A percentile compares a stretch with the other conserved stretches of the same genome.
Conservation (phyloP, 2,888 invertebrate species). For the Caenorhabditis sp. region DNA sequence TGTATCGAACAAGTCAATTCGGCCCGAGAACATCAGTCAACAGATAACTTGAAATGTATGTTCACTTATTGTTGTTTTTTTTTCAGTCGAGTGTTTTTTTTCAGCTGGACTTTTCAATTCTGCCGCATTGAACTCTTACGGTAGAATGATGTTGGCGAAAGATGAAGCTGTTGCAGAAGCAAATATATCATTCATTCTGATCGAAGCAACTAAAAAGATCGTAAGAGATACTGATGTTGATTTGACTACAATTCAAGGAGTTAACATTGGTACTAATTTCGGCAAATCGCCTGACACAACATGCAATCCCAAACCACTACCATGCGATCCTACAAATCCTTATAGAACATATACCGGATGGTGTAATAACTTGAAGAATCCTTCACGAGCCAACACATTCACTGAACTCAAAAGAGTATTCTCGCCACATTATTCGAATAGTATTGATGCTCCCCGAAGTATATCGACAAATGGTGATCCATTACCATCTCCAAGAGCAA, state of each 20-base stretch:
- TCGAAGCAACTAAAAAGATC: conserved; percentile 50
- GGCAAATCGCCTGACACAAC: conserved; percentile 16
- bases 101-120: conserved; percentile 16
- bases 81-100: too few relatives aligned
- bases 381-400: conserved; percentile 62
- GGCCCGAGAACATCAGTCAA: conserved; percentile 2
- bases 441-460: conserved; percentile 59
- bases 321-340: conserved; percentile 67
- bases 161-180: conserved; percentile 59
- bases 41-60: neutral
- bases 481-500: conserved; percentile 84
- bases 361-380: conserved; percentile 68
- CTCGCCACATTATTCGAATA: conserved; percentile 62
- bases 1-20: conserved; percentile 25
- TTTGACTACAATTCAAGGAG: conserved; percentile 14
- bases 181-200: conserved; percentile 54
- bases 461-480: conserved; percentile 72
- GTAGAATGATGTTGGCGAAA: conserved; percentile 65
- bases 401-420: conserved; percentile 59
- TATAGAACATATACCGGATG: conserved; percentile 61
- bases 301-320: conserved; percentile 54
- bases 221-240: conserved; percentile 7
- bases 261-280: conserved; percentile 27
- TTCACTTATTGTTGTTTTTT: neutral
- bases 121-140: conserved; percentile 44